These are phyloP conservation scores for Uropetala carovei DNA, from an alignment of 2,888 invertebrate species.

Conservation along the genomic window DNA sequence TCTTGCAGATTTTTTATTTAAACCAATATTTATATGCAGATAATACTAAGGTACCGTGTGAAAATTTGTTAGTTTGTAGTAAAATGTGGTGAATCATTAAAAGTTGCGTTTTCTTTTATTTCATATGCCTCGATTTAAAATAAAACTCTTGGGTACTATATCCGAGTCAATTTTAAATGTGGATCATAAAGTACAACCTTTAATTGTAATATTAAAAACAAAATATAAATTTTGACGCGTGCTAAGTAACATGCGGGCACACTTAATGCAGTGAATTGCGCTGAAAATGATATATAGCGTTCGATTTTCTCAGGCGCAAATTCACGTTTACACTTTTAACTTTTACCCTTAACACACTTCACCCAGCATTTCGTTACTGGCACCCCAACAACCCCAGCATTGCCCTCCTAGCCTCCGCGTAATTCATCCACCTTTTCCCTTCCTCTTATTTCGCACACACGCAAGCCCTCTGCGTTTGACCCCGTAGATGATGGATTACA, in stretches of 20 bases:
- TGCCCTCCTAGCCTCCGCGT: background rate
- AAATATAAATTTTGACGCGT: conserved; percentile 27
- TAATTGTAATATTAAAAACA: background rate
- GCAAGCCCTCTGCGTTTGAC: conserved; percentile 52
- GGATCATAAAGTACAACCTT: background rate
- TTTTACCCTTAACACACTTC: conserved; percentile 59
- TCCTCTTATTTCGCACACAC: background rate
- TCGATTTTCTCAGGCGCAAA: conserved; percentile 41
- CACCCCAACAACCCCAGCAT: background rate
- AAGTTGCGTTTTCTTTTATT: no score
- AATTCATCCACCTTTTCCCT: conserved; percentile 20
- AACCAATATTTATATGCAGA: no score
- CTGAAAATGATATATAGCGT: conserved; percentile 22
- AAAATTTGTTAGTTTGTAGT: no score
- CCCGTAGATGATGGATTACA: conserved; percentile 58
- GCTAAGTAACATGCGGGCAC: background rate
- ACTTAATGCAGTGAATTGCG: conserved; percentile 12
- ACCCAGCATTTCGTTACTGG: background rate
- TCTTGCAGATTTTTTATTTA: no score
- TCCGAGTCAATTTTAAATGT: no score
- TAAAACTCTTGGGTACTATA: no score
- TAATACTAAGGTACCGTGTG: no score
- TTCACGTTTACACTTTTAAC: conserved; percentile 32
- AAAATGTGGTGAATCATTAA: no score
- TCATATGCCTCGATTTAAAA: no score